These are phyloP conservation scores for Tachycineta bicolor DNA, from an alignment of 2,113 vertebrate genomes.

Conservation along the genomic window DNA sequence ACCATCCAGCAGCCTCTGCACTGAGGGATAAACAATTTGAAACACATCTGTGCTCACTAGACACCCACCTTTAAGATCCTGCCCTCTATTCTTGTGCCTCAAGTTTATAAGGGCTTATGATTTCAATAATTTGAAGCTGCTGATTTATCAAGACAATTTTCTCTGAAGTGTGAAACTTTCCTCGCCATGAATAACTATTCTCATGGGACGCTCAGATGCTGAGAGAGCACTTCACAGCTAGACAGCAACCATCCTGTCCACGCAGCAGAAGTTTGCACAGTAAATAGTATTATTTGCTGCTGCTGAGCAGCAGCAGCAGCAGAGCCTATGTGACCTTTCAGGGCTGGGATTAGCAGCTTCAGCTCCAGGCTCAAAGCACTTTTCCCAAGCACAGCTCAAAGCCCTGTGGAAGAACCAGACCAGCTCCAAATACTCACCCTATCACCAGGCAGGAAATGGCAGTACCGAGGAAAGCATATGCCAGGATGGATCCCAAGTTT, in stretches of 20 bases:
- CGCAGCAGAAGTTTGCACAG: background rate
- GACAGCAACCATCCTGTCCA: background rate
- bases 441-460: too few species aligned
- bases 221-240: background rate
- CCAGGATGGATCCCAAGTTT: slow-evolving; percentile 47
- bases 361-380: background rate
- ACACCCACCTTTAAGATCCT: background rate
- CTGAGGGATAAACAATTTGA: background rate
- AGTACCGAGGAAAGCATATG: too few species aligned
- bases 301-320: background rate
- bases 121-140: background rate
- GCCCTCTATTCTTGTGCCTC: background rate
- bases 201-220: background rate
- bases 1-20: background rate
- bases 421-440: slow-evolving; percentile 67
- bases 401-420: slow-evolving; percentile 74
- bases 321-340: background rate
- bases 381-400: background rate
- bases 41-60: background rate
- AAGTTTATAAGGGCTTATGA: background rate
- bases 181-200: background rate
- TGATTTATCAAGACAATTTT: background rate
- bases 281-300: background rate
- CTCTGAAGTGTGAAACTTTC: background rate
- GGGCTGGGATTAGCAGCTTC: background rate